Evolutionary conservation across 2,113 vertebrate species (phyloP), one percentile per base, ranked within the genome.

Genomic region (Apeltes quadracus): DNA sequence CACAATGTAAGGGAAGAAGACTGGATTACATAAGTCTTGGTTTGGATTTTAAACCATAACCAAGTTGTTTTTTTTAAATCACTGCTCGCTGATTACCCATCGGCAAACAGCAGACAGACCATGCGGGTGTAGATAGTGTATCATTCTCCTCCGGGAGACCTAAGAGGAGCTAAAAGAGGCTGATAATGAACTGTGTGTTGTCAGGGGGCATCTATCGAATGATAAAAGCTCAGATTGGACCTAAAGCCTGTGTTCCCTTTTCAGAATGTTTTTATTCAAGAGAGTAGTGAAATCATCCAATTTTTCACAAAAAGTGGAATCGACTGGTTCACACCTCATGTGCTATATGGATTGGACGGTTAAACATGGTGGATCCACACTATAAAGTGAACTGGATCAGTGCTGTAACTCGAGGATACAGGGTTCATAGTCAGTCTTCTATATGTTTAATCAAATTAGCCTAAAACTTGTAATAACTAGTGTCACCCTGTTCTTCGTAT

Each of bases 381-480:
- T 46, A 43, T 51, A 7, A 39, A 48, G 41, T 1, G 15, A 36
- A 39, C 12, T 57, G 44, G 27, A 65, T 56, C 53, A 69, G 29
- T 62, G 9, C 58, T 10, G 10, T 38, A 48, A 51, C 50, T 69
- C 9, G 16, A 72, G 53, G 58, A 59, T 68, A 16, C 11, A 20
- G 4, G n/a, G 0, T 65, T 75, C 62, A 57, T 38, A 51, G 61
- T 71, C 74, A 58, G 69, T 43, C 38, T 38, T 56, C 22, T 41
- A 64, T 32, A 72, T 63, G 20, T 39, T 70, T 10, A 71, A 77
- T 72, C 63, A 75, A 79, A 83, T 66, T 55, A 69, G 51, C 63
- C 76, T 27, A 54, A 71, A 76, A 81, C 53, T 73, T 63, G 68
- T 67, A 74, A 76, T 74, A 77, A 72, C 23, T 78, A 77, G 58